These are phyloP conservation scores for Dreissena polymorpha DNA, from an alignment of 1,140 invertebrate species.

Conservation along the genomic window DNA sequence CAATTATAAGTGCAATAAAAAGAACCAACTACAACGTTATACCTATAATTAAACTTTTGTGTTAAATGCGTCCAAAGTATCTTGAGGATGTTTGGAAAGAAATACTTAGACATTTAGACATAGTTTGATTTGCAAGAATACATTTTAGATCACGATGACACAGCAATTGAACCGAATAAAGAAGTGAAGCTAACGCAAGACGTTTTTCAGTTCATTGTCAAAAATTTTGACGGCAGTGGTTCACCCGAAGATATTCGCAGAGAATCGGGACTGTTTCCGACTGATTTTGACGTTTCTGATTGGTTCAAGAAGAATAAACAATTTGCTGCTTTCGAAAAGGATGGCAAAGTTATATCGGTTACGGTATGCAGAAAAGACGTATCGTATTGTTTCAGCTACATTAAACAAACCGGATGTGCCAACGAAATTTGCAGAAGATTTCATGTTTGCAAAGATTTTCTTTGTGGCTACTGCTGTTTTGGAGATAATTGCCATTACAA, in stretches of 20 bases:
- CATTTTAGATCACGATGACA: too few relatives aligned
- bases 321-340: not conserved
- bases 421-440: not conserved
- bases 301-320: not conserved
- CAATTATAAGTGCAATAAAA: too few relatives aligned
- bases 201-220: not conserved
- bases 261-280: constrained; percentile 1
- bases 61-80: too few relatives aligned
- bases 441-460: not conserved
- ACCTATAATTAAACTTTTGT: too few relatives aligned
- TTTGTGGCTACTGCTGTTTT: not conserved
- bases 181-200: not conserved
- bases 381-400: not conserved
- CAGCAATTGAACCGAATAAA: too few relatives aligned
- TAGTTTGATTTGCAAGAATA: too few relatives aligned
- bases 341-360: not conserved
- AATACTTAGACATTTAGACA: too few relatives aligned
- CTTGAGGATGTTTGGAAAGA: too few relatives aligned
- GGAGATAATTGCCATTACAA: not conserved
- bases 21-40: too few relatives aligned
- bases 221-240: not conserved
- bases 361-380: not conserved
- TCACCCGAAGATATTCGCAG: not conserved
- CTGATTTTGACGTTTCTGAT: not conserved
- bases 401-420: not conserved